Evolutionary conservation across 1,140 invertebrate species (phyloP).

Genomic region (Calliphora vicina): DNA sequence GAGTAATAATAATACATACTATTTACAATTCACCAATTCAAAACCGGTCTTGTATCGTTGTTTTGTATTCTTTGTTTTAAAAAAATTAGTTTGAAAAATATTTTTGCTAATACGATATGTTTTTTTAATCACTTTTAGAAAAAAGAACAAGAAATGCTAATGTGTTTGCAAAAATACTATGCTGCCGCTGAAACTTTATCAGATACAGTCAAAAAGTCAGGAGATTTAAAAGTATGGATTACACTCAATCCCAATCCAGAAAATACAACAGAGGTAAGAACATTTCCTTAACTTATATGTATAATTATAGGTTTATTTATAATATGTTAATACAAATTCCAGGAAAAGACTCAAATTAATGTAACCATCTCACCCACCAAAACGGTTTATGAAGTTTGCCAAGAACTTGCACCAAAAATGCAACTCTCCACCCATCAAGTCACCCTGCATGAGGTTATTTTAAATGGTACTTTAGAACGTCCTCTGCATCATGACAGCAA

Average conservation of each 20-base stretch:
- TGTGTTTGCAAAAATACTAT: conserved; percentile 75
- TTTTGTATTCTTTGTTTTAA: too few relatives aligned
- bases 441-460: conserved; percentile 78
- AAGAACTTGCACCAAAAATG: conserved; percentile 72
- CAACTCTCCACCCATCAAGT: conserved; percentile 71
- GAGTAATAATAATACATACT: conserved; percentile 6
- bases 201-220: conserved; percentile 72
- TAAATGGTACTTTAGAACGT: conserved; percentile 74
- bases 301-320: too few relatives aligned
- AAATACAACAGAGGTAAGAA: conserved; percentile 53
- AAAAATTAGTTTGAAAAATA: too few relatives aligned
- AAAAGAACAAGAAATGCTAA: conserved; percentile 75
- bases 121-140: conserved; percentile 50
- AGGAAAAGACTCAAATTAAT: conserved; percentile 61
- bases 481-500: conserved; percentile 81
- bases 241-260: conserved; percentile 57
- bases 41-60: too few relatives aligned
- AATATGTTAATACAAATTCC: background rate
- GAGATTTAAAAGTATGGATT: conserved; percentile 84
- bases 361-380: conserved; percentile 74
- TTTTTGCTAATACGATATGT: background rate
- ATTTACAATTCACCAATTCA: too few relatives aligned
- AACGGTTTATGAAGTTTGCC: conserved; percentile 77
- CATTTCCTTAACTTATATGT: background rate
- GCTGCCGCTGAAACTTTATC: conserved; percentile 63